Conservation (phyloP, 2,113 vertebrate species). For the Actinemys pallida region DNA sequence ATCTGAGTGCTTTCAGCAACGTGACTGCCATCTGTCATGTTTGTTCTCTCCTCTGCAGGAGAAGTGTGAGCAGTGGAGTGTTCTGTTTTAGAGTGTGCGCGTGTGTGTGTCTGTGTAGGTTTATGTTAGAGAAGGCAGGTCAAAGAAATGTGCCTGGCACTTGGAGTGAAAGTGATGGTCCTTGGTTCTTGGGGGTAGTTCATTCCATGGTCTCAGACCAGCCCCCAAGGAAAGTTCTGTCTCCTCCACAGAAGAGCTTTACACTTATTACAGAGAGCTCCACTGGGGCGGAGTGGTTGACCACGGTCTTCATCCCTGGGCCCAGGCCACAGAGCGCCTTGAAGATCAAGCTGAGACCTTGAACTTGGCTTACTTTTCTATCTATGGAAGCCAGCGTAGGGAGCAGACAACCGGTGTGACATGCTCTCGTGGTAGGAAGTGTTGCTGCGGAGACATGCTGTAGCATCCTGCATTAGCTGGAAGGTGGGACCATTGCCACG, state of each 20-base stretch:
- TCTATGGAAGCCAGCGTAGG: not conserved
- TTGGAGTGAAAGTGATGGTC: not conserved
- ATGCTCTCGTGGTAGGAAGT: not conserved
- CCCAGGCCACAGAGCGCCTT: not conserved
- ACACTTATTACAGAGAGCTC: not conserved
- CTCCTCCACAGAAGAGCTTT: fast-evolving
- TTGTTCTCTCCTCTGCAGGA: not conserved
- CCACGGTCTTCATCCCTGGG: not conserved
- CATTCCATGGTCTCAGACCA: not conserved
- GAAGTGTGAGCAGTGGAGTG: too few relatives aligned
- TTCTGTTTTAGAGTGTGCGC: not conserved
- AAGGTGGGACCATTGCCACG: not conserved
- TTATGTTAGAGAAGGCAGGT: not conserved
- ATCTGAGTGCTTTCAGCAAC: not conserved
- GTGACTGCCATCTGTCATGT: not conserved
- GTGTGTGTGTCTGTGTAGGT: fast-evolving
- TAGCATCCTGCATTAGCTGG: not conserved
- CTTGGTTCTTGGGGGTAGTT: not conserved
- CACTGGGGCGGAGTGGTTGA: not conserved
- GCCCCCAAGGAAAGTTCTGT: not conserved
- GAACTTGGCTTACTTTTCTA: not conserved
- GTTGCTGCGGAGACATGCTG: not conserved
- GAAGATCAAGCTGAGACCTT: not conserved
- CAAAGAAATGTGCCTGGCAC: not conserved
- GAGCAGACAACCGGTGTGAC: not conserved